Percentiles rank a stretch among this genome's conserved stretches.
phyloP scores from a whole-genome alignment of 2,113 vertebrate species.

The Mionectes macconnelli region DNA sequence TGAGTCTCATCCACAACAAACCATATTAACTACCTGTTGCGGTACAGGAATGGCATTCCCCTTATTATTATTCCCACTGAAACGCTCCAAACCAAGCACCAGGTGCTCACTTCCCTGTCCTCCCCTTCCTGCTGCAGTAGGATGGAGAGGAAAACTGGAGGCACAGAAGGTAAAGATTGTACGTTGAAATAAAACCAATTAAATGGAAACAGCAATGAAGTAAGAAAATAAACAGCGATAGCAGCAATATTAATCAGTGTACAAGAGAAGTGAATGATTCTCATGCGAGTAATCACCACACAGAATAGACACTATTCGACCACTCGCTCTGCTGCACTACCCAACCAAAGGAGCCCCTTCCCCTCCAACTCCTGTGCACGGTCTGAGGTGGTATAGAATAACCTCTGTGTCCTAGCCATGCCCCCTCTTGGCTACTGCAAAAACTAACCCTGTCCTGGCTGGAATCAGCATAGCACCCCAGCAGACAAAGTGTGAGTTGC shows the following conservation, averaged over 20 bases:
- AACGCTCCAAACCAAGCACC: background rate
- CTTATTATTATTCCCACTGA: background rate
- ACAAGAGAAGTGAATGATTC: background rate
- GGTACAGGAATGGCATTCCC: background rate
- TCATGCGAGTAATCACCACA: background rate
- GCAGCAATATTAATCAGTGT: background rate
- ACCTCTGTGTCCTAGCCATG: background rate
- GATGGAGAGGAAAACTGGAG: background rate
- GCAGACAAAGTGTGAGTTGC: background rate
- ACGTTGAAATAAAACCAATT: background rate
- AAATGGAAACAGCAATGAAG: background rate
- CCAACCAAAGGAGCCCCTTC: background rate
- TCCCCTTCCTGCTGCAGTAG: background rate
- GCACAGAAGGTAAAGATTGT: background rate
- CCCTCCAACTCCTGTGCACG: background rate
- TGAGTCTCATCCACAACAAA: background rate
- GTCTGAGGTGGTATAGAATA: background rate
- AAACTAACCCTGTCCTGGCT: background rate
- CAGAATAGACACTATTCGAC: background rate
- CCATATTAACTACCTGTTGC: background rate
- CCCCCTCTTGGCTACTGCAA: background rate
- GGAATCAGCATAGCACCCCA: background rate
- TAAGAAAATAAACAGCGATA: background rate
- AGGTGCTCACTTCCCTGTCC: background rate
- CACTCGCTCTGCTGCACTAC: rapidly evolving